These are phyloP conservation scores for Oligia strigilis DNA, from an alignment of 2,888 invertebrate species.

Conservation along the genomic window DNA sequence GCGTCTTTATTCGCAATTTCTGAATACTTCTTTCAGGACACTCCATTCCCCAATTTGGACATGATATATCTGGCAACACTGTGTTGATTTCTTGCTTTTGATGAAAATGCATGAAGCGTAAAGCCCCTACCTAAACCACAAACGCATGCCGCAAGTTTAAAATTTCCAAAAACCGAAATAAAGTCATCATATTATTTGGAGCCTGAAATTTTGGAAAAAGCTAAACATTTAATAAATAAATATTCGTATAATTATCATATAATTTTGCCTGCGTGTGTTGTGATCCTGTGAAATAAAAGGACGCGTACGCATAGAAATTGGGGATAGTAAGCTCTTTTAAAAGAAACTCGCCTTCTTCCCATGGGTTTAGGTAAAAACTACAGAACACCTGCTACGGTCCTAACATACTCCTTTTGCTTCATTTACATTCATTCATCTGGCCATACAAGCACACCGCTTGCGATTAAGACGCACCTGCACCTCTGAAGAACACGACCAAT, in stretches of 20 bases:
- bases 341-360: neutral
- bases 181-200: slow-evolving; percentile 15
- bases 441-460: neutral
- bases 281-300: neutral
- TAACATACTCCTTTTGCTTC: neutral
- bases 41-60: slow-evolving; percentile 41
- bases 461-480: neutral
- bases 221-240: neutral
- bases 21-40: neutral
- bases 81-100: slow-evolving; percentile 26
- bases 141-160: slow-evolving; percentile 23
- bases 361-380: neutral
- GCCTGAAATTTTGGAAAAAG: slow-evolving; percentile 14
- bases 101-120: slow-evolving; percentile 46
- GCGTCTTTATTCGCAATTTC: neutral
- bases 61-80: slow-evolving; percentile 64
- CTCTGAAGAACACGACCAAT: neutral
- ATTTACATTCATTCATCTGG: neutral
- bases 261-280: slow-evolving; percentile 1
- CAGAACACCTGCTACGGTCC: neutral
- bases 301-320: neutral
- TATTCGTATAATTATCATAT: neutral
- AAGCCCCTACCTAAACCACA: slow-evolving; percentile 45
- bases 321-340: neutral
- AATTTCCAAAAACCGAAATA: neutral